Base-by-base conservation (phyloP, 2,113 vertebrate genomes). In the Syngnathus scovelli region DNA sequence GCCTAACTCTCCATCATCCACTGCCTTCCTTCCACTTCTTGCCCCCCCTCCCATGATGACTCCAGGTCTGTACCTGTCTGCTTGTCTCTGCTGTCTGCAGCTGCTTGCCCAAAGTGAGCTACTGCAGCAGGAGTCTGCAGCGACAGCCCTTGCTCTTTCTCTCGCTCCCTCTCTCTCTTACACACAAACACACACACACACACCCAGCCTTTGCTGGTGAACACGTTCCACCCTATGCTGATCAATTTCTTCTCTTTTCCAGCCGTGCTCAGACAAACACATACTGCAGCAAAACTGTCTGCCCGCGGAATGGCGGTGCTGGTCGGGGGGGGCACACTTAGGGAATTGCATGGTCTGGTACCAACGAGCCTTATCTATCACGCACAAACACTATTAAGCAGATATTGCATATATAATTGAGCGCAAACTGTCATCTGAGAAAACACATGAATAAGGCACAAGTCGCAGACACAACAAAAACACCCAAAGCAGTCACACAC, bases 81-180 rank as follows among this genome's bases (percentile, higher is more conserved):
- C 81, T 74, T 67, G 78, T 80, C 82, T 85, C 38, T 70, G 81
- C 67, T 79, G 83, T 85, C 82, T 86, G 86, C 82, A 85, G 84
- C 83, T 86, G 86, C 83, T 86, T 84, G 84, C 78, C 83, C 85
- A 85, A 78, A 86, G 86, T 84, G 85, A 85, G 87, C 84, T 85
- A 87, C 86, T 84, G 89, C 87, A 89, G 83, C 82, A 86, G 84
- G 81, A 89, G 87, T 86, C 85, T 88, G 86, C 86, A 86, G 80
- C 84, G 82, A 86, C 86, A 80, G 83, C 83, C 77, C 80, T 83
- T 75, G 69, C 83, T 84, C 86, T 77, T 37, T 81, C 80, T 81
- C 75, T 74, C 81, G 37, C 76, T 6, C 70, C 39, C 74, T 43
- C 75, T 58, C 76, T 66, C 75, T 69, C 77, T 54, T 67, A 67